These are phyloP conservation scores for Drosophila stalkeri DNA, from an alignment of 2,888 invertebrate species.

Conservation along the genomic window DNA sequence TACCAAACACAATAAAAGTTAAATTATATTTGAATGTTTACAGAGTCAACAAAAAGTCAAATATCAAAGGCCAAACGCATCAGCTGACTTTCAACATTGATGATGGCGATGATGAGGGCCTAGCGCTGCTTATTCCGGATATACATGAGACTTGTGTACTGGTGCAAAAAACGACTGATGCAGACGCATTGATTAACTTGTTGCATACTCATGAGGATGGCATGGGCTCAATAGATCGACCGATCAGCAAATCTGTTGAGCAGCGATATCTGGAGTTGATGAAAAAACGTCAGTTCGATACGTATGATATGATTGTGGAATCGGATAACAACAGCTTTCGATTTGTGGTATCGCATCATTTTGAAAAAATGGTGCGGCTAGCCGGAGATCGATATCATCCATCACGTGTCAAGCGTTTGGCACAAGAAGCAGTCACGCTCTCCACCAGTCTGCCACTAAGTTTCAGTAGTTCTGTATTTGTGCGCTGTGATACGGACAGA, in stretches of 20 bases:
- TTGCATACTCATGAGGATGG: slow-evolving; percentile 69
- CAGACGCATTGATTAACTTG: slow-evolving; percentile 79
- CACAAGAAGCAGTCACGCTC: slow-evolving; percentile 97
- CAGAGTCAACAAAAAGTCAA: slow-evolving; percentile 88
- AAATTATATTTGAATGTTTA: slow-evolving; percentile 54
- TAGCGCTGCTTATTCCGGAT: slow-evolving; percentile 95
- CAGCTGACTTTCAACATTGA: slow-evolving; percentile 86
- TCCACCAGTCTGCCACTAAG: slow-evolving; percentile 96
- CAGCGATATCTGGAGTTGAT: slow-evolving; percentile 94
- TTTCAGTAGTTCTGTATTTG: slow-evolving; percentile 97
- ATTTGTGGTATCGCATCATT: slow-evolving; percentile 95
- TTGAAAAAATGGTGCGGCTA: slow-evolving; percentile 93
- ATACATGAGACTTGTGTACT: slow-evolving; percentile 88
- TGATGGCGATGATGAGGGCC: slow-evolving; percentile 94
- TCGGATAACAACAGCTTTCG: slow-evolving; percentile 90
- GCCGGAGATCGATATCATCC: slow-evolving; percentile 95
- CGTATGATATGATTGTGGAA: slow-evolving; percentile 96
- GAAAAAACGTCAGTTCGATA: slow-evolving; percentile 96
- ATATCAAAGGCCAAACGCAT: slow-evolving; percentile 85
- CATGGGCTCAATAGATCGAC: slow-evolving; percentile 84
- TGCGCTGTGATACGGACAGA: slow-evolving; percentile 96
- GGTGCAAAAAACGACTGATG: slow-evolving; percentile 84
- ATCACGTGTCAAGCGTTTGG: slow-evolving; percentile 94
- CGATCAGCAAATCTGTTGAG: slow-evolving; percentile 87
- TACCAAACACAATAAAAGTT: background rate